Conservation (phyloP, 2,797 vertebrate species). For the Urocyon cinereoargenteus region DNA sequence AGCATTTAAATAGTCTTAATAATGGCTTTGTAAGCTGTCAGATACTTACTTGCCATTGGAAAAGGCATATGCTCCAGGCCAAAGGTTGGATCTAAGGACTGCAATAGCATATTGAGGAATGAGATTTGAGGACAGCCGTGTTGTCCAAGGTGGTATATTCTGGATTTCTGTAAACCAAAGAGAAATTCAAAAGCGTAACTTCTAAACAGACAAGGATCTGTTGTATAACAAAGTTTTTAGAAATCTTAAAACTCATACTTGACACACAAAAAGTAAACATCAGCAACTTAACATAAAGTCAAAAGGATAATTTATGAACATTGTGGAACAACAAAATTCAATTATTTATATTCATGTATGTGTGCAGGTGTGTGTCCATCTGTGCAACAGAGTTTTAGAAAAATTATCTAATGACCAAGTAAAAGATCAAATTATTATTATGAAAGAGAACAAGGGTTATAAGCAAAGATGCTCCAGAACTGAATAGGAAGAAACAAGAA, state of each 20-base stretch:
- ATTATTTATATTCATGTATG: neutral
- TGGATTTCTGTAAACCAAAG: slow-evolving; percentile 89
- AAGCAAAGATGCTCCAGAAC: neutral
- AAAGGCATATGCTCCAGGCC: slow-evolving; percentile 95
- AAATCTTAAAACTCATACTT: slow-evolving; percentile 11
- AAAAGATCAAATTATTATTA: neutral
- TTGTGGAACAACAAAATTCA: slow-evolving; percentile 22
- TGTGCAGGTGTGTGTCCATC: neutral
- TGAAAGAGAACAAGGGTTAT: neutral
- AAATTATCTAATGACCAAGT: neutral
- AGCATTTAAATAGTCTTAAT: neutral
- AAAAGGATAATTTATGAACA: slow-evolving; percentile 3
- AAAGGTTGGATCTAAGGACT: slow-evolving; percentile 94
- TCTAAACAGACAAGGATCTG: neutral
- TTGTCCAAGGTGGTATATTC: slow-evolving; percentile 91
- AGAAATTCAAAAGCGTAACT: slow-evolving; percentile 60
- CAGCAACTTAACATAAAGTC: slow-evolving; percentile 18
- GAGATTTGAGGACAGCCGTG: slow-evolving; percentile 90
- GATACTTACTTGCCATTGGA: slow-evolving; percentile 92
- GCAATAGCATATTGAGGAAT: slow-evolving; percentile 92
- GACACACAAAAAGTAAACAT: slow-evolving; percentile 32
- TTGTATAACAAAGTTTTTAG: slow-evolving; percentile 10
- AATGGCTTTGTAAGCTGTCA: slow-evolving; percentile 7
- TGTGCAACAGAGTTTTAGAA: neutral
- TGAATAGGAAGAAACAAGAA: slow-evolving; percentile 10